These are phyloP conservation scores for Anthopleura sola DNA, from an alignment of 64 coral and sea anemone species.

Conservation along the genomic window DNA sequence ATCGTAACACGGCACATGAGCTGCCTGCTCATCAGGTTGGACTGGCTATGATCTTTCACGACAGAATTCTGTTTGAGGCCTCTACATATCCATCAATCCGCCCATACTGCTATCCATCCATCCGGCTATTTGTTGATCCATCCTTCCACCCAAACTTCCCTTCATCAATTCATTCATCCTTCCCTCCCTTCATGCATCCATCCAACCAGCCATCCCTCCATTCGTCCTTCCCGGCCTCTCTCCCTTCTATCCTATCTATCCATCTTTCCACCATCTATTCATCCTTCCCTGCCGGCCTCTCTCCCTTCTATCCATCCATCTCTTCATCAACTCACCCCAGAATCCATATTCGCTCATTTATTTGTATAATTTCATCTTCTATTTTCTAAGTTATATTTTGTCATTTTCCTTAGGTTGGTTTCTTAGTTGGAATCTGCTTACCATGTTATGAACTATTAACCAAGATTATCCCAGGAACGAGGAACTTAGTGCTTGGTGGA, in stretches of 20 bases:
- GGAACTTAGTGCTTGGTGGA: conserved; percentile 72
- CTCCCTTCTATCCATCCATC: background rate
- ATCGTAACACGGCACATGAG: conserved; percentile 89
- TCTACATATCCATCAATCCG: too few relatives aligned
- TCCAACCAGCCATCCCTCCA: too few relatives aligned
- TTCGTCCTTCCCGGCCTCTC: too few relatives aligned
- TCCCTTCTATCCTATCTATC: background rate
- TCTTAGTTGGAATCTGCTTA: conserved; percentile 93
- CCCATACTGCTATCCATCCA: too few relatives aligned
- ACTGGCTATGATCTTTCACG: background rate
- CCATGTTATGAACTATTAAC: conserved; percentile 92
- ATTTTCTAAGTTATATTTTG: background rate
- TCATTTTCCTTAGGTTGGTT: conserved; percentile 66
- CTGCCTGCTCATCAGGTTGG: conserved; percentile 86
- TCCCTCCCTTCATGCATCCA: too few relatives aligned
- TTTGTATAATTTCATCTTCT: background rate
- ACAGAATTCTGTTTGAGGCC: too few relatives aligned
- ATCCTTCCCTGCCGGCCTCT: background rate
- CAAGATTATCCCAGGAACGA: conserved; percentile 82
- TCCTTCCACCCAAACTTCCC: too few relatives aligned
- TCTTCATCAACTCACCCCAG: background rate
- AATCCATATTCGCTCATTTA: too few relatives aligned
- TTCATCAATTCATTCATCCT: too few relatives aligned
- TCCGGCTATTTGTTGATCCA: too few relatives aligned
- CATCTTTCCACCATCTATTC: background rate